Conservation (phyloP, 53 echinoderm and acorn worm species). For the Antedon mediterranea region DNA sequence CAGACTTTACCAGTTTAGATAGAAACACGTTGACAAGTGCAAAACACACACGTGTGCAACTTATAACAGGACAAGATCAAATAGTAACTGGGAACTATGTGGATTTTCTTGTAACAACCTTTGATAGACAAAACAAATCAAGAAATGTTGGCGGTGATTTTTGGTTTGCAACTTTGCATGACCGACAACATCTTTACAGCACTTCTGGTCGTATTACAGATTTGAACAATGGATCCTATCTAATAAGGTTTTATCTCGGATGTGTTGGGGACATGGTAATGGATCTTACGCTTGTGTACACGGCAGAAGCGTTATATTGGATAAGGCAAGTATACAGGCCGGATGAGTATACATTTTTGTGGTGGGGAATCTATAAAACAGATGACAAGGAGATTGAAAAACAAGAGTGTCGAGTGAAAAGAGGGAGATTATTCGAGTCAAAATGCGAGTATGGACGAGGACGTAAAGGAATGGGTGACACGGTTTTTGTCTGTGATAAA, state of each 20-base stretch:
- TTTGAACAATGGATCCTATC: not conserved
- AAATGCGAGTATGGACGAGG: constrained; percentile 21
- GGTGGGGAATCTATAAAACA: constrained; percentile 2
- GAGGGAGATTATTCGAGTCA: not conserved
- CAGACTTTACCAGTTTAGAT: not conserved
- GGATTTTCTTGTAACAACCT: not conserved
- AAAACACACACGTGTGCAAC: not conserved
- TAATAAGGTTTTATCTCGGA: not conserved
- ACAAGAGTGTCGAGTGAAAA: not conserved
- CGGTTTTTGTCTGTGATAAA: constrained; percentile 16
- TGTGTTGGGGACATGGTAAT: not conserved
- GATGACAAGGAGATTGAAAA: not conserved
- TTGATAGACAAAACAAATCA: not conserved
- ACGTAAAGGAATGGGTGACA: constrained; percentile 20
- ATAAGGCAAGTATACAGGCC: constrained; percentile 23
- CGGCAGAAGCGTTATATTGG: constrained; percentile 11
- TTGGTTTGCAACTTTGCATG: not conserved
- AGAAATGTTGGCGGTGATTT: not conserved
- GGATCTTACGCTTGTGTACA: not conserved
- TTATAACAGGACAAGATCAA: not conserved
- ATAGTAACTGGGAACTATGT: not conserved
- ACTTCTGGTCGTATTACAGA: not conserved
- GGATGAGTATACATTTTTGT: constrained; percentile 15
- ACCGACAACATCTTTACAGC: not conserved
- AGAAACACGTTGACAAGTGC: not conserved